phyloP scores from a whole-genome alignment of 2,113 vertebrate species.

The Orcinus orca region DNA sequence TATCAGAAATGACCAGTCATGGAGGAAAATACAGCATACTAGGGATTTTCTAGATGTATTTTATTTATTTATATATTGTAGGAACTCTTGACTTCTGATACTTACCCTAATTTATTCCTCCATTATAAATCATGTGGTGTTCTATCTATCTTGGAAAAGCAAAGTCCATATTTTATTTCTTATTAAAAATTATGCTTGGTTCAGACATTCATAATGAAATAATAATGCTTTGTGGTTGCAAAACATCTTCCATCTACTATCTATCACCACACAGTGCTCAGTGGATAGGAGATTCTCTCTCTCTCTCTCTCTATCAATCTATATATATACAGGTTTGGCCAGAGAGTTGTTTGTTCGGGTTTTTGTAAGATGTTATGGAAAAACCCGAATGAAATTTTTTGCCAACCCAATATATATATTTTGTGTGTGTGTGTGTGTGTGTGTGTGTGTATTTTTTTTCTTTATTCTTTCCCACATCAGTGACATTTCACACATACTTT shows the following conservation, averaged over 20 bases:
- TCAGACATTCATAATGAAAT: slow-evolving; percentile 22
- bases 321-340: too few species aligned
- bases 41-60: slow-evolving; percentile 23
- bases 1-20: not conserved
- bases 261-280: not conserved
- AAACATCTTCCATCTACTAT: not conserved
- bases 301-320: too few species aligned
- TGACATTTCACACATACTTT: not conserved
- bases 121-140: not conserved
- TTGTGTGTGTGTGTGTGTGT: too few species aligned
- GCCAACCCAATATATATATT: too few species aligned
- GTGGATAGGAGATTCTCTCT: not conserved
- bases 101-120: not conserved
- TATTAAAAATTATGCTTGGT: slow-evolving; percentile 15
- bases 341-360: too few species aligned
- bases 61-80: not conserved
- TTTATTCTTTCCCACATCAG: not conserved
- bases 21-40: not conserved
- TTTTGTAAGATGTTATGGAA: too few species aligned
- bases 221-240: not conserved
- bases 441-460: too few species aligned
- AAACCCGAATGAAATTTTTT: too few species aligned
- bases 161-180: slow-evolving; percentile 35
- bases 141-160: not conserved
- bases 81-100: slow-evolving; percentile 11